Percentiles rank a stretch among this genome's conserved stretches.
phyloP scores from a whole-genome alignment of 2,113 vertebrate species.

The Tachycineta bicolor region DNA sequence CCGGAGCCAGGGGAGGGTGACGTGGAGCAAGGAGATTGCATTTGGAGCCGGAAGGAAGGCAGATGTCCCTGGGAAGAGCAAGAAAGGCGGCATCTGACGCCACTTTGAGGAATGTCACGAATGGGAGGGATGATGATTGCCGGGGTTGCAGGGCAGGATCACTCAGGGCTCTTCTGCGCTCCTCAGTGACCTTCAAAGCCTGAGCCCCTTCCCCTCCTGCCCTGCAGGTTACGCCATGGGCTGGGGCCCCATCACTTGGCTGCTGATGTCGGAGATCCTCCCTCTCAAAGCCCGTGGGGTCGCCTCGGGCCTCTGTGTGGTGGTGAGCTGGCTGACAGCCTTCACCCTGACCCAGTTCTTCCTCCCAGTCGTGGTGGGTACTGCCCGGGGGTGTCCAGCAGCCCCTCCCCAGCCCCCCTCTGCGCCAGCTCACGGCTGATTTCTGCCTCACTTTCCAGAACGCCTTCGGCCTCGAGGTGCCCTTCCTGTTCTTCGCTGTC shows the following conservation, averaged over 20 bases:
- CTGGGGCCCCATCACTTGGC: conserved; percentile 97
- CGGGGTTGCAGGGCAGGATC: background rate
- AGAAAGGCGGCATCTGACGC: background rate
- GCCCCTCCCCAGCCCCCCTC: background rate
- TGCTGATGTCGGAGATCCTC: conserved; percentile 95
- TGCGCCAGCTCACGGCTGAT: background rate
- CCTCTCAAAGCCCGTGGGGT: conserved; percentile 86
- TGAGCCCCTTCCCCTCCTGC: background rate
- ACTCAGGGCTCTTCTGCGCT: background rate
- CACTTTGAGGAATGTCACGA: background rate
- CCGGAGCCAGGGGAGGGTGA: background rate
- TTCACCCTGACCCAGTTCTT: conserved; percentile 88
- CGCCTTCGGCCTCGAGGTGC: conserved; percentile 79
- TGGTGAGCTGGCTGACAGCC: conserved; percentile 91
- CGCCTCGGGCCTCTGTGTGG: conserved; percentile 89
- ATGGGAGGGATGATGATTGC: background rate
- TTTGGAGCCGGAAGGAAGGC: background rate
- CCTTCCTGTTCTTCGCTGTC: conserved; percentile 86
- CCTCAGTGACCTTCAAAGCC: background rate
- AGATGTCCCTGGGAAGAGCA: background rate
- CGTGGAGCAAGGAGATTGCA: background rate
- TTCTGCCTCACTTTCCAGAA: conserved; percentile 52
- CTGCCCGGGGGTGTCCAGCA: fast-evolving
- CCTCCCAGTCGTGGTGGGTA: conserved; percentile 79
- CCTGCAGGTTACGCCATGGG: conserved; percentile 91